Evolutionary conservation across 2,888 invertebrate species (phyloP), one percentile per base, ranked within the genome.

Genomic region (Aphrophora alni): DNA sequence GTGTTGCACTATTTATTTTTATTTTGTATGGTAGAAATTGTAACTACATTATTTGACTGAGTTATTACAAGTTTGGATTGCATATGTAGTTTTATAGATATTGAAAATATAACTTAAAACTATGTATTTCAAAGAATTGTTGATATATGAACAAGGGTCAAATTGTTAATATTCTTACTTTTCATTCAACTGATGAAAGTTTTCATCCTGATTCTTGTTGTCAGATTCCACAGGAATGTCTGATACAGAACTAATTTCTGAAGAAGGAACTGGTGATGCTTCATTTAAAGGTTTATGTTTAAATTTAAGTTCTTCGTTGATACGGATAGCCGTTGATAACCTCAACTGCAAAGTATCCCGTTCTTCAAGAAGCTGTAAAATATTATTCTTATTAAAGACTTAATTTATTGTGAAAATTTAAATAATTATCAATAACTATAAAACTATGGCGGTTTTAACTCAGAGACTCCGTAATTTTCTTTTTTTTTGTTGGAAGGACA

Each of bases 311-410:
- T 92, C 91, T 87, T 95, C 96, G 84, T 93, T 93, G 51, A 94
- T 91, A 71, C 96, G 90, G 80, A 97, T 89, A 12, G 95, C 93
- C 86, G 95, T 95, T 0, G 96, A 96, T 8, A 97, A 88, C 83
- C 95, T 92, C 82, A 97, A 88, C 86, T 97, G 97, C 77, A 97
- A 88, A 0, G 95, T 95, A 86, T 97, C 97, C 78, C 97, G 91
- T 87, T 97, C 97, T 87, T 96, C 96, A 73, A 97, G 88, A 72
- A 97, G 88, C 87, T 93, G 82, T 26, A 84, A 84, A 33, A 17
- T 33, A 33, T 33, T 33, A 75, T 21, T 0, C 24, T 14, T 14
- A 44, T 33, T 3, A 38, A 75, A 33, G 7, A 74, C 24, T 28
- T 14, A 12, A 74, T 71, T 24, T 44, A 14, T 44, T 44, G 51